phyloP scores from a whole-genome alignment of 2,888 invertebrate species.

The Nysson spinosus region DNA sequence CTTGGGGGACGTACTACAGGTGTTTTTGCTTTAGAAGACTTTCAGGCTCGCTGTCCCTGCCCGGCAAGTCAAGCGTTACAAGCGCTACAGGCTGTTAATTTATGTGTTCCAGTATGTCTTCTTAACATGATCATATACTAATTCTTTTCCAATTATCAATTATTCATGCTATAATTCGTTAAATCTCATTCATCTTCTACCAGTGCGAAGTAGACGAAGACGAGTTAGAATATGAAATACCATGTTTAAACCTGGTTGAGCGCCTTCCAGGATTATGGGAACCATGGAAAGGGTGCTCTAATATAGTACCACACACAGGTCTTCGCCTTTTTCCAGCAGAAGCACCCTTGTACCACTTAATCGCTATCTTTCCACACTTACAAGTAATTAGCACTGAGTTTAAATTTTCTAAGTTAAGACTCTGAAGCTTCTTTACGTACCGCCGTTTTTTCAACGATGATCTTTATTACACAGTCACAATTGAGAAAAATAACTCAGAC shows the following conservation, averaged over 20 bases:
- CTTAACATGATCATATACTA: too few species aligned
- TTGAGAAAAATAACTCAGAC: slow-evolving; percentile 80
- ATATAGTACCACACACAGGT: slow-evolving; percentile 81
- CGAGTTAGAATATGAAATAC: slow-evolving; percentile 87
- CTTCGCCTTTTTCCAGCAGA: slow-evolving; percentile 80
- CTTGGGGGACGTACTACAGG: slow-evolving; percentile 81
- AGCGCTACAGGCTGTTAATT: slow-evolving; percentile 84
- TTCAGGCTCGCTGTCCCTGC: slow-evolving; percentile 85
- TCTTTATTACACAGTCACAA: slow-evolving; percentile 78
- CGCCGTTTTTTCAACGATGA: too few species aligned
- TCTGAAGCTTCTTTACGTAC: not conserved
- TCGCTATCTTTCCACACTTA: slow-evolving; percentile 84
- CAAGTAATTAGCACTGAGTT: slow-evolving; percentile 75
- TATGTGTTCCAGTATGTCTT: slow-evolving; percentile 81
- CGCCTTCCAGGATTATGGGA: slow-evolving; percentile 85
- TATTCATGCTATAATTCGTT: not conserved
- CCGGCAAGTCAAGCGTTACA: slow-evolving; percentile 84
- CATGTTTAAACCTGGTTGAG: slow-evolving; percentile 84
- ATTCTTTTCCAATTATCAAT: not conserved
- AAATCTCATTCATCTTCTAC: slow-evolving; percentile 27
- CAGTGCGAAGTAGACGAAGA: slow-evolving; percentile 84
- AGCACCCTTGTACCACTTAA: slow-evolving; percentile 81
- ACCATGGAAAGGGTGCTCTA: slow-evolving; percentile 78
- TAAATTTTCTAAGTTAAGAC: slow-evolving; percentile 14
- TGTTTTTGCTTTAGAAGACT: slow-evolving; percentile 85